Evolutionary conservation across 2,113 vertebrate genomes (phyloP), one percentile per base, ranked within the genome.

Genomic region (Gnathonemus echidnorhynchus): DNA sequence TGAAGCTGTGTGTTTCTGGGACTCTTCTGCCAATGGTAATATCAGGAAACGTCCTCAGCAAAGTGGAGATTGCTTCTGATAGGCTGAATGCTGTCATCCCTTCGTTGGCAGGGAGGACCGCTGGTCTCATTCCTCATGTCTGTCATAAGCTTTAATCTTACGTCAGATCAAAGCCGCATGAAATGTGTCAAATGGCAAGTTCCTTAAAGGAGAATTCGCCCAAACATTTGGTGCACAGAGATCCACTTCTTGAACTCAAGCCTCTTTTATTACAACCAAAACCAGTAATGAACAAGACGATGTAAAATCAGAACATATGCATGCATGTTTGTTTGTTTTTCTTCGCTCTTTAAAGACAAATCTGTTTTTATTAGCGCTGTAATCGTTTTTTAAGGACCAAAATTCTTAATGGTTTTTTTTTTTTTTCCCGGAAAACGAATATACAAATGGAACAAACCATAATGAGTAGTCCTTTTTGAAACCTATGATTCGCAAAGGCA

Each of bases 211-310:
- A 48, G 24, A 70, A 66, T 48, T 88, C 45, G 24, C 24, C 50
- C 86, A 87, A 88, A 62, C 56, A 88, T 88, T 88, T 88, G 87
- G 87, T 58, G 52, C 19, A 24, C 87, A 62, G 87, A 21, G 35
- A 50, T 53, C 13, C 48, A 17, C 85, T 48, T 85, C 42, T 85
- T 19, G 17, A 85, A 85, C 83, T 85, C 10, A 13, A 31, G n/a
- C 62, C 39, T 48, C 42, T 85, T 85, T 85, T 85, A 87, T 45
- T 62, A 50, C 35, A 88, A 88, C 52, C 87, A 88, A 62, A 62
- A 88, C 31, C 31, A 24, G 58, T 62, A 88, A 42, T 62, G 35
- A 88, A 52, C 31, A 88, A 66, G 87, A 45, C 24, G 53, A 88
- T 10, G 56, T 24, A 88, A 87, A 87, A 35, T 42, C 49, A 45